Conservation (phyloP, 1,140 invertebrate species). For the Hirudo medicinalis region DNA sequence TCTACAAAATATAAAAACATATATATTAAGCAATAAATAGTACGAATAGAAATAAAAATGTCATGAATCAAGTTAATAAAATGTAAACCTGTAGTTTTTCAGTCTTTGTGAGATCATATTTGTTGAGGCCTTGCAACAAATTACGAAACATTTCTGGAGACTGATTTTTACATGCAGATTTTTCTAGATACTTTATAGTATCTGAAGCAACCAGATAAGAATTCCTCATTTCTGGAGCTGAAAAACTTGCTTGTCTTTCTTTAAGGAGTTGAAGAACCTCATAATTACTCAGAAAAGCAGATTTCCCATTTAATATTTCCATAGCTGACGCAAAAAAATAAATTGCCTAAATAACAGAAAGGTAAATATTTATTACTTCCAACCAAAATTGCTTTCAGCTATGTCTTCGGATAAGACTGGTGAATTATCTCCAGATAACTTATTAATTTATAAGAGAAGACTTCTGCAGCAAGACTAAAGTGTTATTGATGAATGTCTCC, state of each 20-base stretch:
- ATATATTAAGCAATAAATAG: not conserved
- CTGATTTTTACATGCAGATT: slow-evolving; percentile 4
- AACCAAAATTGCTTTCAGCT: too few relatives aligned
- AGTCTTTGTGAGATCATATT: not conserved
- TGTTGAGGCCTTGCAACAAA: not conserved
- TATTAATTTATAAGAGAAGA: too few relatives aligned
- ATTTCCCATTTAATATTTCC: not conserved
- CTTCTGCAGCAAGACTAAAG: too few relatives aligned
- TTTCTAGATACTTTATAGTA: not conserved
- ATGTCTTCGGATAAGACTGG: too few relatives aligned
- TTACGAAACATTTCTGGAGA: not conserved
- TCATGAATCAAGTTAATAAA: too few relatives aligned
- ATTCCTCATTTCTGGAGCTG: not conserved
- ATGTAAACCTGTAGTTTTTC: slow-evolving; percentile 4
- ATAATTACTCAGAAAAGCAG: not conserved
- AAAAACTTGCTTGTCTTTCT: not conserved
- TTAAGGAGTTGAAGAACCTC: slow-evolving; percentile 5
- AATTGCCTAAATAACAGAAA: too few relatives aligned
- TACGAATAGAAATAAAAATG: not conserved
- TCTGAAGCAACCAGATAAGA: not conserved
- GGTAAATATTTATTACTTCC: too few relatives aligned
- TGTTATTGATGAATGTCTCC: too few relatives aligned
- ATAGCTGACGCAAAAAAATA: not conserved
- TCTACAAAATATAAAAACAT: not conserved
- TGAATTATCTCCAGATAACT: too few relatives aligned